Evolutionary conservation across 2,888 invertebrate species (phyloP).

Genomic region (Selenia dentaria): DNA sequence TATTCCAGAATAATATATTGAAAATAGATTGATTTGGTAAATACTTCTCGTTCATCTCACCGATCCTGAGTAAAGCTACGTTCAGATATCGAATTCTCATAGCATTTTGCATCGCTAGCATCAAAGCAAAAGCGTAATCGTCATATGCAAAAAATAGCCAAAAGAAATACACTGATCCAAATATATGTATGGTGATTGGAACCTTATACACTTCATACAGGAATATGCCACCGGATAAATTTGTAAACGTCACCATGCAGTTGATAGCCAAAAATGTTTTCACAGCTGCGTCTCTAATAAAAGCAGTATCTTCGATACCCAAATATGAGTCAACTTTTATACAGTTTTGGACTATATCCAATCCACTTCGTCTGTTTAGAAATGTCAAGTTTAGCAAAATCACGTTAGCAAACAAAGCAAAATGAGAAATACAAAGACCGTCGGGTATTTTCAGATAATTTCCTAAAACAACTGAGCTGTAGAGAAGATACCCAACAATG

Average conservation of each 20-base stretch:
- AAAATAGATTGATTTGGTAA: slow-evolving; percentile 54
- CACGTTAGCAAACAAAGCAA: slow-evolving; percentile 43
- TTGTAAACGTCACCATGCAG: slow-evolving; percentile 28
- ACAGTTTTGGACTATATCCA: slow-evolving; percentile 42
- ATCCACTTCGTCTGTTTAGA: slow-evolving; percentile 42
- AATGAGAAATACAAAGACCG: slow-evolving; percentile 42
- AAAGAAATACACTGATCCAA: slow-evolving; percentile 42
- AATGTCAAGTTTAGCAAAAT: slow-evolving; percentile 49
- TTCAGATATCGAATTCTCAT: slow-evolving; percentile 60
- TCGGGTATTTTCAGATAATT: slow-evolving; percentile 48
- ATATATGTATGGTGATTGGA: slow-evolving; percentile 37
- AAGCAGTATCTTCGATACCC: slow-evolving; percentile 56
- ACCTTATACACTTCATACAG: slow-evolving; percentile 43
- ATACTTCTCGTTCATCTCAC: slow-evolving; percentile 48
- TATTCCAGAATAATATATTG: slow-evolving; percentile 53
- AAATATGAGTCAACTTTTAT: slow-evolving; percentile 58
- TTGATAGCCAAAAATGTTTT: slow-evolving; percentile 33
- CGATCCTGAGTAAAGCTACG: slow-evolving; percentile 55
- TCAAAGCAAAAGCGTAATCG: slow-evolving; percentile 42
- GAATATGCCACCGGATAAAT: slow-evolving; percentile 36
- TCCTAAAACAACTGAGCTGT: slow-evolving; percentile 34
- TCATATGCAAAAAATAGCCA: slow-evolving; percentile 49
- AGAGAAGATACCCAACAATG: slow-evolving; percentile 40
- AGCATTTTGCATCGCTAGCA: slow-evolving; percentile 36
- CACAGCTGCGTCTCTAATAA: slow-evolving; percentile 51